Conservation (phyloP, 2,797 vertebrate genomes). For the Hephaestus fuliginosus region DNA sequence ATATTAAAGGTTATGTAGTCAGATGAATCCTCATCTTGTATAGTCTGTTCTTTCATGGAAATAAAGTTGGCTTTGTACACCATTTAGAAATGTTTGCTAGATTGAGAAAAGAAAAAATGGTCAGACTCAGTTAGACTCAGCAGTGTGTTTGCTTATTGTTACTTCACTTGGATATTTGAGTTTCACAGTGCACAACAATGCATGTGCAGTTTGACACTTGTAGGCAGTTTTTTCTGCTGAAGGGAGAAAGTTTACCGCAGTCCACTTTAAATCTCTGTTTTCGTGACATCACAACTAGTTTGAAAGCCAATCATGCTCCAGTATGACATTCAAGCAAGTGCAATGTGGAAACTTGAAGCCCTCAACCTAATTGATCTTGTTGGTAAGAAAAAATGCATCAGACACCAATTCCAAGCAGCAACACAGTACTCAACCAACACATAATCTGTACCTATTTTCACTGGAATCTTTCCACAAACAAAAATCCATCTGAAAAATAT, state of each 20-base stretch:
- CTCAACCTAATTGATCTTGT: too few species aligned
- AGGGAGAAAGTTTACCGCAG: too few species aligned
- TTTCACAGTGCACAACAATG: neutral
- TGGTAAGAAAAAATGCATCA: too few species aligned
- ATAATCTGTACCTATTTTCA: too few species aligned
- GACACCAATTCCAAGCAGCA: too few species aligned
- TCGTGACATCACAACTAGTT: too few species aligned
- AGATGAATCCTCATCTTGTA: neutral
- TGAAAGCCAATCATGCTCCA: too few species aligned
- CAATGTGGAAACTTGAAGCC: too few species aligned
- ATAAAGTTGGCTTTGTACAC: neutral
- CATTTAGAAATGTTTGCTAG: neutral
- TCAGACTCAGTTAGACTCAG: neutral
- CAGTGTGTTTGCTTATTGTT: neutral
- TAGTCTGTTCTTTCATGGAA: neutral
- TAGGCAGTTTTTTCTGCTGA: neutral
- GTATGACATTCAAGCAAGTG: too few species aligned
- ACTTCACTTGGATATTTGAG: neutral
- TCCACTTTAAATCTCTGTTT: too few species aligned
- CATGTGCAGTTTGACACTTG: neutral
- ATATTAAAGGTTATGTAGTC: conserved; percentile 3
- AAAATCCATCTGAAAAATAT: neutral
- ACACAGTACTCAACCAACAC: too few species aligned
- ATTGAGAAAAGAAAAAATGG: neutral
- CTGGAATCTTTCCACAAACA: neutral